Evolutionary conservation across 53 echinoderm and acorn worm species (phyloP).

Genomic region (Hippasteria phrygiana): DNA sequence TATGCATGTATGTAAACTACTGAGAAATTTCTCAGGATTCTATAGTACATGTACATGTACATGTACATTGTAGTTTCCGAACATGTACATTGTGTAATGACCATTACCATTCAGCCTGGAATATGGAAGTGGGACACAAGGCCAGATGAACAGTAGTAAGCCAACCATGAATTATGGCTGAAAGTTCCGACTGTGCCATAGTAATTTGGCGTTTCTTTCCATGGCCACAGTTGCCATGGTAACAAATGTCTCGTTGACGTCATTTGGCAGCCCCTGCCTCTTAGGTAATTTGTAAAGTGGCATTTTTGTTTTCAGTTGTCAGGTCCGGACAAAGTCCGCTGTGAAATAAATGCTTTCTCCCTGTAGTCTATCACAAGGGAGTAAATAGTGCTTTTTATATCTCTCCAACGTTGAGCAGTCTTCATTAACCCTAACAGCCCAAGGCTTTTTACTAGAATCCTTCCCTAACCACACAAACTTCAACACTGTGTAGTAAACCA

Average conservation of each 20-base stretch:
- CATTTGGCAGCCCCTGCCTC: neutral
- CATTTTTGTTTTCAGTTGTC: neutral
- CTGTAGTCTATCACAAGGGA: neutral
- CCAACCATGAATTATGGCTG: neutral
- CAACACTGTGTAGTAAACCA: too few species aligned
- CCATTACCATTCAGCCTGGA: too few species aligned
- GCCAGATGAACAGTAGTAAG: too few species aligned
- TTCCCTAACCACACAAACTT: too few species aligned
- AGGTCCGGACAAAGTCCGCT: neutral
- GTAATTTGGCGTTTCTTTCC: neutral
- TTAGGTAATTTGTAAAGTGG: neutral
- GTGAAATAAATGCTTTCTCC: neutral
- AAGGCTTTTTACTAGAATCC: too few species aligned
- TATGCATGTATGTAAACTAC: neutral
- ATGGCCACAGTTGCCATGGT: conserved; percentile 6
- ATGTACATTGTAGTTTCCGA: neutral
- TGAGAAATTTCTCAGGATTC: neutral
- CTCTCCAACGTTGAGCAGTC: too few species aligned
- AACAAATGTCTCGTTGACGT: conserved; percentile 1
- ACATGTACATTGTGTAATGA: neutral
- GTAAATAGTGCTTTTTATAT: too few species aligned
- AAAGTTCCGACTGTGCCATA: neutral
- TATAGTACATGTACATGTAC: neutral
- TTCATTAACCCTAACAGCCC: too few species aligned
- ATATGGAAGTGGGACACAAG: too few species aligned